Evolutionary conservation across 1,140 invertebrate species (phyloP), one percentile per base, ranked within the genome.

Genomic region (Saccostrea glomerata): DNA sequence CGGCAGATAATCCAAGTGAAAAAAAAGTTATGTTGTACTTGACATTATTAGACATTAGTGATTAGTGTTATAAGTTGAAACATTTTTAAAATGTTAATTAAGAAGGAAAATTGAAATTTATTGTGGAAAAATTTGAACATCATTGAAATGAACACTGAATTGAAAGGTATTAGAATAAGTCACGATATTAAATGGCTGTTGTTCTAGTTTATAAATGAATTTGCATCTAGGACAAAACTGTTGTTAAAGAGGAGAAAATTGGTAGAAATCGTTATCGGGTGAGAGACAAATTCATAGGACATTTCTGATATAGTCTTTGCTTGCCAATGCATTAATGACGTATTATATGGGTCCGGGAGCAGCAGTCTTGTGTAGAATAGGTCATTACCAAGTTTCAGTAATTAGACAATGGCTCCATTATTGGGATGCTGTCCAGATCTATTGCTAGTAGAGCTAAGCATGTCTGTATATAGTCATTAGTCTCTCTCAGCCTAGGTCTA

Each of bases 211-310:
- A 60, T 60, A 60, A 17, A 47, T 47, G 47, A n/a, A 73, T 77
- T 15, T 77, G 30, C 70, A 36, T 15, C 25, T 77, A 77, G 70
- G 70, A 77, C 30, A 77, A 77, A 77, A 77, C 70, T 13, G 70
- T 77, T 23, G 70, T 77, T 77, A 77, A 77, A 30, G 70, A 77
- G 70, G 70, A 77, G 70, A 77, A 77, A 77, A 77, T 77, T 77
- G 70, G 70, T 77, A 25, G 70, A 77, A 77, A 77, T 77, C 70
- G 70, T 77, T 77, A 77, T 77, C 70, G 70, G 70, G 70, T 77
- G 70, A 77, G 70, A 77, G 15, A 23, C 23, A 73, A 73, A 73
- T 25, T 36, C 25, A 77, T 20, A 40, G 13, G 30, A 63, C 58
- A 63, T 20, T 63, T 63, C 47, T 47, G 47, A 47, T 17, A 63